Evolutionary conservation across 2,888 invertebrate species (phyloP).

Genomic region (Galerucella pusilla): DNA sequence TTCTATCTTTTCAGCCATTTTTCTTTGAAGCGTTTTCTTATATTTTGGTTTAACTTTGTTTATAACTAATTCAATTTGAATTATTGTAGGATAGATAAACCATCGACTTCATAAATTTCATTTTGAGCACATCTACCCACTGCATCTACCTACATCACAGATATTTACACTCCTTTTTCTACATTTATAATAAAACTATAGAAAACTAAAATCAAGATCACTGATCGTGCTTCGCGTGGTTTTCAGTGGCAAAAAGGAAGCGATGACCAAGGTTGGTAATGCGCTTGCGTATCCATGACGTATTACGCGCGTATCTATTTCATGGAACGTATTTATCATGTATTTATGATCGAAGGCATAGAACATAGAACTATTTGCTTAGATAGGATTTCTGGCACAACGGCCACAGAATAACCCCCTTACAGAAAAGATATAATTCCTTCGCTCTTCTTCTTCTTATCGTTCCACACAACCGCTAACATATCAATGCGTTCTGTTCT

Average conservation of each 20-base stretch:
- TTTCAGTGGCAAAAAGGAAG: neutral
- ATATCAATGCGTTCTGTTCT: too few species aligned
- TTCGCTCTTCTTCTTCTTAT: too few species aligned
- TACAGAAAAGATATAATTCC: too few species aligned
- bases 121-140: neutral
- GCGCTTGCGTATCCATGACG: neutral
- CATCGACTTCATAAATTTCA: constrained; percentile 2
- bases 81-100: neutral
- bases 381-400: too few species aligned
- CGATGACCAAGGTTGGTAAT: neutral
- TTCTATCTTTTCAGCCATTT: constrained; percentile 6
- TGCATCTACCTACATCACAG: neutral
- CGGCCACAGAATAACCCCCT: too few species aligned
- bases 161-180: neutral
- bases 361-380: too few species aligned
- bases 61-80: constrained; percentile 2
- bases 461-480: too few species aligned
- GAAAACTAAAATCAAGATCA: neutral
- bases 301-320: neutral
- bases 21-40: neutral
- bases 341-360: too few species aligned
- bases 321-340: too few species aligned
- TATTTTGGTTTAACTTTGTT: neutral
- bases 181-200: neutral
- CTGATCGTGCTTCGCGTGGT: neutral